Base-by-base conservation (phyloP, 1,140 invertebrate genomes). In the Chironomus tepperi region DNA sequence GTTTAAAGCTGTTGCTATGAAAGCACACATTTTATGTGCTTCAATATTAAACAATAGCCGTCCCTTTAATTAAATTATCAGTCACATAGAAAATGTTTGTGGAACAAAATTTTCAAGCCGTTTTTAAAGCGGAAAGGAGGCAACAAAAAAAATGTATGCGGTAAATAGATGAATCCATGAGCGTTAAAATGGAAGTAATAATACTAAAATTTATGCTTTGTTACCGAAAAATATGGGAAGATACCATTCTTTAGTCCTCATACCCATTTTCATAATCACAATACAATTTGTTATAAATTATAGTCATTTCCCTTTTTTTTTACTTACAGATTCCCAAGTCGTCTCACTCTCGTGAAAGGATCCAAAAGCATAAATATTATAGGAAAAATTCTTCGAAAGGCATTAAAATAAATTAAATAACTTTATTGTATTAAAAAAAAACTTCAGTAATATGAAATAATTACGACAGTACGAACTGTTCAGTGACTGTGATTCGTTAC, bases 321-420 rank as follows among this genome's bases (percentile, higher is more conserved):
- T n/a, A n/a, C 24, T 34, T 5, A 2, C 24, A 34, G 24, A 34
- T 34, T 34, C 24, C 47, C 47, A 57, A n/a, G 47, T 12, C 12
- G 47, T 57, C n/a, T 57, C 15, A 2, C 8, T 5, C 47, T 12
- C 12, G 10, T 57, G 12, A 12, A 57, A n/a, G 47, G 47, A 57
- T 57, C 47, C 47, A 57, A 57, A 57, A 12, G 5, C 47, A 57
- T 57, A 57, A 57, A 57, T 57, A 57, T 57, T 57, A 57, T 12
- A 57, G 15, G 8, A 15, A 57, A 57, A 57, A n/a, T 57, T 57
- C 47, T 57, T 5, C 15, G n/a, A 57, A 57, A 57, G 47, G 47
- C 47, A 57, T 57, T 57, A 57, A 57, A 57, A 57, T 57, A 57
- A 57, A 57, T 57, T 57, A 57, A 57, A 57, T 57, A 57, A 57